These are phyloP conservation scores for Danionella cerebrum DNA, from an alignment of 2,113 vertebrate species.

Conservation along the genomic window DNA sequence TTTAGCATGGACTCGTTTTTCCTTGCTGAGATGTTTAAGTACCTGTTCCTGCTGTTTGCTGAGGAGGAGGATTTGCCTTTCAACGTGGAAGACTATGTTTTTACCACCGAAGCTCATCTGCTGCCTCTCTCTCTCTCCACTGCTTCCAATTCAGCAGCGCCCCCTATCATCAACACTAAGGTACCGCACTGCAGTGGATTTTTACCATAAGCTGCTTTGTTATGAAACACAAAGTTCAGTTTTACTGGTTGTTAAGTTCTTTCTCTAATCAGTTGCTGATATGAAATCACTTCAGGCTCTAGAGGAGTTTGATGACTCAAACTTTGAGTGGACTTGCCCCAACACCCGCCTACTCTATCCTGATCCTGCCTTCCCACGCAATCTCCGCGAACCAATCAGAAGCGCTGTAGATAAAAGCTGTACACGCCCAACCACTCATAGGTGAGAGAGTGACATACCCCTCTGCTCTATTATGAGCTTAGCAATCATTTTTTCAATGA, in stretches of 20 bases:
- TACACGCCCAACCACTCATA: constrained; percentile 65
- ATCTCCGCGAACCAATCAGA: constrained; percentile 90
- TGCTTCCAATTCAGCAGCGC: constrained; percentile 59
- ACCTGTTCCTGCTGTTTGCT: constrained; percentile 91
- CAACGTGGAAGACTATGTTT: constrained; percentile 94
- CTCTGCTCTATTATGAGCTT: neutral
- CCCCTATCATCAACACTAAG: constrained; percentile 47
- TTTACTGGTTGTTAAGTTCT: neutral
- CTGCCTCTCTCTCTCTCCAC: constrained; percentile 92
- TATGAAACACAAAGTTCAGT: neutral
- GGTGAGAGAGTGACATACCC: constrained; percentile 38
- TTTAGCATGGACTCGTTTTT: constrained; percentile 98
- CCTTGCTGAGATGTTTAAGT: constrained; percentile 98
- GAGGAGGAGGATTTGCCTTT: constrained; percentile 87
- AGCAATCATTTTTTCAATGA: too few relatives aligned
- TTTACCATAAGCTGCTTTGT: neutral
- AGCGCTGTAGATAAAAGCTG: constrained; percentile 95
- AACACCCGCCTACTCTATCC: constrained; percentile 96
- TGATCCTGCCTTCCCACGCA: constrained; percentile 87
- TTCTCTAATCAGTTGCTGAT: neutral
- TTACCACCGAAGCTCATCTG: constrained; percentile 98
- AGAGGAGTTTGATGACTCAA: constrained; percentile 88
- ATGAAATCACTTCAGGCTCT: constrained; percentile 36
- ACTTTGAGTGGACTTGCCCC: constrained; percentile 96
- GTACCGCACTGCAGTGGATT: constrained; percentile 30